These are phyloP conservation scores for Magallana nippona DNA, from an alignment of 2,888 invertebrate species.

Conservation along the genomic window DNA sequence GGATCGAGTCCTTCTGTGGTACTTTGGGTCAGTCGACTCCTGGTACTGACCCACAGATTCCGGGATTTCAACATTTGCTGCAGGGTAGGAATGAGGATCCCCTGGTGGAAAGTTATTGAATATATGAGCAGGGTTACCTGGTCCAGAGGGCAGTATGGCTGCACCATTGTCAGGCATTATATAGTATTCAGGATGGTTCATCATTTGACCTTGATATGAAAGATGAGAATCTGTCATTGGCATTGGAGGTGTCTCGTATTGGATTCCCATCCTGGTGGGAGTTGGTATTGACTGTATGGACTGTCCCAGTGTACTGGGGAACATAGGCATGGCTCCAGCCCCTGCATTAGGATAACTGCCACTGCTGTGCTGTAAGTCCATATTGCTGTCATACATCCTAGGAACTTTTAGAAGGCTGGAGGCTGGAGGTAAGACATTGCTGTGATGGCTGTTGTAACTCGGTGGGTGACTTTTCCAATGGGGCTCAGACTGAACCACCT, in stretches of 20 bases:
- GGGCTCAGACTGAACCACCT: background rate
- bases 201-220: slow-evolving; percentile 6
- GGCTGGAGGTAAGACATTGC: background rate
- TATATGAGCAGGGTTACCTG: background rate
- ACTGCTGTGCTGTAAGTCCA: background rate
- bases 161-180: slow-evolving; percentile 1
- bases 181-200: slow-evolving; percentile 20
- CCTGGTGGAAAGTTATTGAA: slow-evolving; percentile 5
- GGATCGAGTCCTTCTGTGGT: background rate
- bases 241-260: background rate
- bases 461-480: background rate
- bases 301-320: background rate
- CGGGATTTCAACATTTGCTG: slow-evolving; percentile 13
- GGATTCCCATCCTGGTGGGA: slow-evolving; percentile 5
- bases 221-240: background rate
- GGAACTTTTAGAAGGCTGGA: slow-evolving; percentile 24
- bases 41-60: slow-evolving; percentile 11
- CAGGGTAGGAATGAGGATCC: background rate
- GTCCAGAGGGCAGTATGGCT: slow-evolving; percentile 7
- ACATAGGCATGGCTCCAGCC: background rate
- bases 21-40: background rate
- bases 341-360: background rate
- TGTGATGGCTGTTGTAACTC: background rate
- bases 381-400: background rate
- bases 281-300: background rate